Evolutionary conservation across 1,140 invertebrate species (phyloP).

Genomic region (Leptopilina clavipes): DNA sequence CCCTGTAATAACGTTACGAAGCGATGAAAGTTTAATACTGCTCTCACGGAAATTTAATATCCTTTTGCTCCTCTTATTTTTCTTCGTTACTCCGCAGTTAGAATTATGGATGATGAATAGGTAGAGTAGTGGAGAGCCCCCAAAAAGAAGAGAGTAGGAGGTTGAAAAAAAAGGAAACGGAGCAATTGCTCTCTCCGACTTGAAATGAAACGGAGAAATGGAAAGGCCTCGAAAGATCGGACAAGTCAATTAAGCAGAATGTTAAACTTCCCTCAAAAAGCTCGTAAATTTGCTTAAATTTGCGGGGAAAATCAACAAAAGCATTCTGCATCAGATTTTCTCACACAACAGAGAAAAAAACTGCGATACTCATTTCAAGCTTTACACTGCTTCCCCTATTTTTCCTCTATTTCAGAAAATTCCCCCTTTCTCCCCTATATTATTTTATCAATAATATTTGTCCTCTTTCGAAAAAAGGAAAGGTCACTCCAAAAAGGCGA

Average conservation of each 20-base stretch:
- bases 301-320: conserved; percentile 13
- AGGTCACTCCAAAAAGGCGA: no score
- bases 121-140: conserved; percentile 8
- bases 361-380: no score
- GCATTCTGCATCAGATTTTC: background rate
- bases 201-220: conserved; percentile 8
- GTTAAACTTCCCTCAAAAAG: conserved; percentile 17
- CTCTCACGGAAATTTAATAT: conserved; percentile 61
- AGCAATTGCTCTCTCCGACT: conserved; percentile 7
- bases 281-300: conserved; percentile 7
- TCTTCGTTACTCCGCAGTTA: conserved; percentile 47
- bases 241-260: conserved; percentile 30
- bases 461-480: no score
- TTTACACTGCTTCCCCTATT: no score
- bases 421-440: no score
- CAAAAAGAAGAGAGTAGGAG: background rate
- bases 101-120: conserved; percentile 58
- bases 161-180: conserved; percentile 1
- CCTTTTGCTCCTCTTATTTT: conserved; percentile 46
- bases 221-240: background rate
- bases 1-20: conserved; percentile 57
- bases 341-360: background rate
- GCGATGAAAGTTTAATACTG: conserved; percentile 63
- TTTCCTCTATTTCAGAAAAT: no score
- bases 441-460: no score